A percentile compares a stretch with the other conserved stretches of the same genome.
Conservation (phyloP, 2,888 invertebrate genomes). For the Tetranychus truncatus region DNA sequence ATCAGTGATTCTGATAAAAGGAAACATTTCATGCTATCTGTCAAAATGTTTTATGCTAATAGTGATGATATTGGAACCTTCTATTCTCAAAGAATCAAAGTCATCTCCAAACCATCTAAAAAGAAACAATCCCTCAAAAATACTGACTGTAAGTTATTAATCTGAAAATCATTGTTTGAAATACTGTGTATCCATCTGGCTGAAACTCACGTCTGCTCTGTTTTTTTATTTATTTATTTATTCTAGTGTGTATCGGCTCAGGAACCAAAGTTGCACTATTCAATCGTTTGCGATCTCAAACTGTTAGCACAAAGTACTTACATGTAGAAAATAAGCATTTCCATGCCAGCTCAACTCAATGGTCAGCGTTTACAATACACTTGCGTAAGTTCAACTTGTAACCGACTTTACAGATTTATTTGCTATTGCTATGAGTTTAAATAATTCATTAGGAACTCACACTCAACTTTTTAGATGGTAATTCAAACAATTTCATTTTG, state of each 20-base stretch:
- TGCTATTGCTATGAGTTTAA: background rate
- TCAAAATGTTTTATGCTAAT: slow-evolving; percentile 97
- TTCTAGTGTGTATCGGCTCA: slow-evolving; percentile 78
- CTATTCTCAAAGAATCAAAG: slow-evolving; percentile 96
- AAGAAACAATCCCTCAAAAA: slow-evolving; percentile 98
- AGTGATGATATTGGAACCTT: slow-evolving; percentile 97
- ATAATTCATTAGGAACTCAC: no score
- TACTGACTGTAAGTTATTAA: slow-evolving; percentile 52
- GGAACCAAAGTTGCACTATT: slow-evolving; percentile 97
- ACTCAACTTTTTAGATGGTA: no score
- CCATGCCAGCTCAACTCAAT: slow-evolving; percentile 95
- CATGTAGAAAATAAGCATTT: slow-evolving; percentile 98
- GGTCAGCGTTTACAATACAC: slow-evolving; percentile 99
- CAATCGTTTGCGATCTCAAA: slow-evolving; percentile 91
- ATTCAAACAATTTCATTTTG: no score
- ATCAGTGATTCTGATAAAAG: slow-evolving; percentile 98
- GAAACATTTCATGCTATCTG: slow-evolving; percentile 96
- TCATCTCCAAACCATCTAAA: slow-evolving; percentile 98
- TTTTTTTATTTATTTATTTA: background rate
- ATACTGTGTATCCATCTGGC: no score
- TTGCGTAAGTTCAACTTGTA: slow-evolving; percentile 33
- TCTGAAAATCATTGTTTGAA: no score
- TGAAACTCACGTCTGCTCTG: no score
- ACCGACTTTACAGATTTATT: background rate
- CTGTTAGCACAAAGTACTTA: slow-evolving; percentile 94